Conservation (phyloP, 2,888 invertebrate species). For the Glaucopsyche alexis region DNA sequence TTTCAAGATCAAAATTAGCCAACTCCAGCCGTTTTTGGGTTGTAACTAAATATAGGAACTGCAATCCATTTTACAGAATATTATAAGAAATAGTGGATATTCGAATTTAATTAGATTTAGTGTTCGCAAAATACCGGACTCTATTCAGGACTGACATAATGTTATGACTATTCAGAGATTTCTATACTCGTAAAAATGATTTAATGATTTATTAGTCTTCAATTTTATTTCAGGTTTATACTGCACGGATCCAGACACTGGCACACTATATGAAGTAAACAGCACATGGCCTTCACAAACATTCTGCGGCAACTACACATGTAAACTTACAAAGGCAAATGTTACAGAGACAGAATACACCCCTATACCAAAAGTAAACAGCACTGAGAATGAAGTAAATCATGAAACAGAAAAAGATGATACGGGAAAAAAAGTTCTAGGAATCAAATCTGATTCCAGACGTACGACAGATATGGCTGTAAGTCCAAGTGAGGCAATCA, state of each 20-base stretch:
- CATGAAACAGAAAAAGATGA: slow-evolving; percentile 7
- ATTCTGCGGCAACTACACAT: slow-evolving; percentile 72
- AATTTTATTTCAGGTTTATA: slow-evolving; percentile 57
- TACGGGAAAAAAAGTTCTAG: slow-evolving; percentile 14
- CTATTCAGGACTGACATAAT: too few relatives aligned
- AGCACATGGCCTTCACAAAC: slow-evolving; percentile 64
- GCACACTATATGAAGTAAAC: slow-evolving; percentile 59
- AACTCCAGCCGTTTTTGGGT: too few relatives aligned
- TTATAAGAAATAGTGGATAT: too few relatives aligned
- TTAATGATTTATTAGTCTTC: too few relatives aligned
- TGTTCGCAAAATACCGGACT: too few relatives aligned
- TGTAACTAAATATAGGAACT: too few relatives aligned
- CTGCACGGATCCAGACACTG: slow-evolving; percentile 72
- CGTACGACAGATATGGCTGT: slow-evolving; percentile 35
- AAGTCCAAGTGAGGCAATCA: slow-evolving; percentile 40
- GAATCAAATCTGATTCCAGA: neutral
- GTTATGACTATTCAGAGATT: too few relatives aligned
- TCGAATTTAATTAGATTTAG: too few relatives aligned
- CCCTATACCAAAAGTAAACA: slow-evolving; percentile 49
- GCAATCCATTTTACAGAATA: too few relatives aligned
- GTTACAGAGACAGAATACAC: slow-evolving; percentile 43
- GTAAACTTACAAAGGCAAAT: slow-evolving; percentile 57
- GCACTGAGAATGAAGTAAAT: slow-evolving; percentile 42
- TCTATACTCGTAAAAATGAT: too few relatives aligned
- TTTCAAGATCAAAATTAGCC: too few relatives aligned